phyloP scores from a whole-genome alignment of 2,797 vertebrate species.

The Arrhamphus sclerolepis region DNA sequence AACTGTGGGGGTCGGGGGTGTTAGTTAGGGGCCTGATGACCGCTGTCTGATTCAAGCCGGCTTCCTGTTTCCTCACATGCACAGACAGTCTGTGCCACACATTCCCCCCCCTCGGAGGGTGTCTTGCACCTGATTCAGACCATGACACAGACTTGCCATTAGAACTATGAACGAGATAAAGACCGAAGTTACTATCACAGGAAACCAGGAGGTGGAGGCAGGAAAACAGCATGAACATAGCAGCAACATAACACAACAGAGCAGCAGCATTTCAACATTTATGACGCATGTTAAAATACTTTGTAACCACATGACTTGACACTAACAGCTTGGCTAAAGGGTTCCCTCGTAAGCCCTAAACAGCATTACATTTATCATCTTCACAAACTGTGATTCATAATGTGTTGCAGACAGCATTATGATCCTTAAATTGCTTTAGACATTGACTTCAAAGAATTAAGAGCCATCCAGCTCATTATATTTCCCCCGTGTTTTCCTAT shows the following conservation, averaged over 20 bases:
- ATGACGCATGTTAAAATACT: constrained; percentile 70
- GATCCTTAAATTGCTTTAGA: constrained; percentile 60
- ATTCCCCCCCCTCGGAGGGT: constrained; percentile 93
- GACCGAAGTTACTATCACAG: constrained; percentile 85
- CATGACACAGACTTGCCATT: constrained; percentile 99
- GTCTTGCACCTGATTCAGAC: constrained; percentile 99
- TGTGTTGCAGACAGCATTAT: constrained; percentile 78
- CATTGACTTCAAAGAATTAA: constrained; percentile 36
- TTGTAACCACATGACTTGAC: constrained; percentile 41
- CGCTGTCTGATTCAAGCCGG: constrained; percentile 97
- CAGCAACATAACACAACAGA: constrained; percentile 63
- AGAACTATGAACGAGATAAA: constrained; percentile 99
- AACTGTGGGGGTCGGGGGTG: constrained; percentile 84
- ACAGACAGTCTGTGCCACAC: constrained; percentile 99
- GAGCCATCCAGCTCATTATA: constrained; percentile 47
- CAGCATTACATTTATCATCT: constrained; percentile 37
- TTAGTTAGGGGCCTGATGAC: constrained; percentile 99
- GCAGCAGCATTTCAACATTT: constrained; percentile 75
- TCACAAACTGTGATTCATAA: constrained; percentile 74
- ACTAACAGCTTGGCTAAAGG: constrained; percentile 43
- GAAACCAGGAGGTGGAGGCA: constrained; percentile 63
- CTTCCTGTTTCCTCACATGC: constrained; percentile 98
- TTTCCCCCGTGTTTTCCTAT: neutral
- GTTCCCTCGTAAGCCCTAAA: constrained; percentile 31
- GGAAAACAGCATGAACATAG: constrained; percentile 57